Evolutionary conservation across 1,140 invertebrate genomes (phyloP).

Genomic region (Tigriopus japonicus): DNA sequence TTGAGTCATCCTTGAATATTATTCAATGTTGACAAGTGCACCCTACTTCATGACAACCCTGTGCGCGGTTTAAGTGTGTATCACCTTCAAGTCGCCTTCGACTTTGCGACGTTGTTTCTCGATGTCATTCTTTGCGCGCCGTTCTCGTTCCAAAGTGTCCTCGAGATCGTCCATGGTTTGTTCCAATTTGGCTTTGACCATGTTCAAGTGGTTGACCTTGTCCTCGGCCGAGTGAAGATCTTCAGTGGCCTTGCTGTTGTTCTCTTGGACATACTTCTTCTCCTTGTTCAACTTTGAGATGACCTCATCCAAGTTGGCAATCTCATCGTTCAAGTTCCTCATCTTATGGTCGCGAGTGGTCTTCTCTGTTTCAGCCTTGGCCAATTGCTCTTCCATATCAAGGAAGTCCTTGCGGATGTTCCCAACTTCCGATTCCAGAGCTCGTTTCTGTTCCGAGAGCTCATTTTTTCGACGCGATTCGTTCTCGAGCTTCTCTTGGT

Average conservation of each 20-base stretch:
- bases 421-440: conserved; percentile 19
- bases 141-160: conserved; percentile 93
- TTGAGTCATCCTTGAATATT: no score
- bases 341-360: conserved; percentile 36
- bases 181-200: conserved; percentile 64
- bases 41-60: no score
- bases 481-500: conserved; percentile 34
- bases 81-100: conserved; percentile 89
- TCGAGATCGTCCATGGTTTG: conserved; percentile 93
- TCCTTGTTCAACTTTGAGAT: conserved; percentile 36
- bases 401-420: conserved; percentile 19
- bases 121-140: conserved; percentile 95
- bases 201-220: conserved; percentile 97
- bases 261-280: conserved; percentile 36
- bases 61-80: no score
- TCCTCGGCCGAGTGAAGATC: conserved; percentile 77
- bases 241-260: conserved; percentile 34
- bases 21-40: no score
- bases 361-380: conserved; percentile 34
- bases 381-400: conserved; percentile 23
- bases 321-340: conserved; percentile 30
- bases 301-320: conserved; percentile 35
- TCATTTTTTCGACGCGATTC: conserved; percentile 21
- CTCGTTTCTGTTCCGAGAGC: conserved; percentile 20
- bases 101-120: conserved; percentile 93